Evolutionary conservation across 2,888 invertebrate genomes (phyloP), one percentile per base, ranked within the genome.

Genomic region (Dryadula phaetusa): DNA sequence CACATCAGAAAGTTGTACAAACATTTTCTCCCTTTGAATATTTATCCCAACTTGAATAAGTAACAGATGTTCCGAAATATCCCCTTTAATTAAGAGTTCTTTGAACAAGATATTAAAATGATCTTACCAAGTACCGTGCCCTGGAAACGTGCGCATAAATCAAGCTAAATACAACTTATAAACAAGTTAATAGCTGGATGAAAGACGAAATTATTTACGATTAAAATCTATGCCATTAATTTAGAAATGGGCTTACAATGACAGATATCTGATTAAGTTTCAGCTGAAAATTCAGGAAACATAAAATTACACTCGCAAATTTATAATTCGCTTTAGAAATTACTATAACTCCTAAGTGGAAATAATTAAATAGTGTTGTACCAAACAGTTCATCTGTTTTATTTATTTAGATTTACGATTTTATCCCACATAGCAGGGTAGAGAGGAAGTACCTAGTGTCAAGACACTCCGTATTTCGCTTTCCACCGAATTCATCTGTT

Each of bases 11-110:
- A 52, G 28, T 32, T 52, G 28, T 32, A 32, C 10, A 18, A 52
- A 32, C 16, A 52, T 52, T 52, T 52, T 52, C 52, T 52, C 10
- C 12, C 52, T 32, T 52, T 52, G 12, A 52, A 52, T 52, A 52
- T 52, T 63, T 62, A 66, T 52, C 60, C 64, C 56, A 63, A 70
- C 34, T 64, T 46, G 32, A 46, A 62, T 22, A 28, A 42, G 67
- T 60, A 70, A 49, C 73, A 72, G 72, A 73, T 73, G 73, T 72
- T 72, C 60, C 60, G 64, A 72, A 72, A 69, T 68, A 70, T 70
- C 60, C 62, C 47, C 52, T 72, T 72, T 72, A 73, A 73, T 73
- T 72, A 72, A 70, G 58, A 32, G 64, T 32, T 62, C 58, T 47
- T 53, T 32, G 64, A 73, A 72, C 70, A 70, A 70, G 72, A 70